Percentiles rank a stretch among this genome's conserved stretches.
Evolutionary conservation across 2,888 invertebrate genomes (phyloP).

Genomic region (Physocephala rufipes): DNA sequence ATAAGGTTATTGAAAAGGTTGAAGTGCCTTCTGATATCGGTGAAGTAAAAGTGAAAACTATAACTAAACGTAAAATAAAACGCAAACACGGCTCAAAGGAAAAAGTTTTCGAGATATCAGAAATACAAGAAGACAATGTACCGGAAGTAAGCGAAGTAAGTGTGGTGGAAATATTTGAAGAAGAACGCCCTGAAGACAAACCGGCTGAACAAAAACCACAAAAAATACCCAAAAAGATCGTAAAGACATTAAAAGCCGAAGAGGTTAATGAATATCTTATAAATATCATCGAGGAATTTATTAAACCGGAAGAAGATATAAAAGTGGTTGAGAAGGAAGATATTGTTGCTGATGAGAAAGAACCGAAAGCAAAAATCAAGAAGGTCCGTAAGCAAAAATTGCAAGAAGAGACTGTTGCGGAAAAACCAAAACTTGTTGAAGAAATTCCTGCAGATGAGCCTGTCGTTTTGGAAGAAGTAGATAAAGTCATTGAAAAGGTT

Average conservation of each 20-base stretch:
- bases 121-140: constrained; percentile 56
- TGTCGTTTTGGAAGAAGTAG: constrained; percentile 49
- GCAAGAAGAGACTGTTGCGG: too few relatives aligned
- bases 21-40: constrained; percentile 46
- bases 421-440: too few relatives aligned
- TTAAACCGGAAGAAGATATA: constrained; percentile 26
- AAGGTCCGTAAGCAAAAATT: constrained; percentile 49
- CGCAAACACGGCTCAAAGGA: constrained; percentile 56
- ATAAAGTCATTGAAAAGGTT: constrained; percentile 44
- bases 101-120: constrained; percentile 57
- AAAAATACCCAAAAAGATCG: constrained; percentile 42
- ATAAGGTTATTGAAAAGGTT: constrained; percentile 39
- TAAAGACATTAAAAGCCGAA: constrained; percentile 55
- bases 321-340: constrained; percentile 34
- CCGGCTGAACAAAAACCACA: not conserved
- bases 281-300: constrained; percentile 47
- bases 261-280: constrained; percentile 53
- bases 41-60: constrained; percentile 45
- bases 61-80: constrained; percentile 56
- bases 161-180: constrained; percentile 52
- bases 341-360: constrained; percentile 33
- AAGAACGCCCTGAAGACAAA: constrained; percentile 37
- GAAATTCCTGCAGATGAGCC: constrained; percentile 53
- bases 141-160: constrained; percentile 63
- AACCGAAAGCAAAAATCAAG: constrained; percentile 32